Percentiles rank a stretch among this genome's conserved stretches.
phyloP scores from a whole-genome alignment of 2,113 vertebrate species.

The Xenopus laevis region DNA sequence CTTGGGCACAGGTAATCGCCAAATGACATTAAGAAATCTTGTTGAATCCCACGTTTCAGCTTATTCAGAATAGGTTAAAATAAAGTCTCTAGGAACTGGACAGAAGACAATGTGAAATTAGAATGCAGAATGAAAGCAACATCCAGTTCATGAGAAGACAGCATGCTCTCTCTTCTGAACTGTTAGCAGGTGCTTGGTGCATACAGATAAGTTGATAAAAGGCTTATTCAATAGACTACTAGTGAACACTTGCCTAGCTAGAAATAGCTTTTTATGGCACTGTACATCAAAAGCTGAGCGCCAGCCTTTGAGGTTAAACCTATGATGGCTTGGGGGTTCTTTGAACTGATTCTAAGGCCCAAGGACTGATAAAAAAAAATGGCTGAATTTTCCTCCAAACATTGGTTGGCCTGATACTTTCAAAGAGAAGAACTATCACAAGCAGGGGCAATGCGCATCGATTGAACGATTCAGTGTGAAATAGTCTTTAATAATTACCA shows the following conservation, averaged over 20 bases:
- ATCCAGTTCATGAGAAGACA: conserved; percentile 56
- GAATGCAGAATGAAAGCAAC: conserved; percentile 66
- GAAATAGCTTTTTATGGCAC: conserved; percentile 71
- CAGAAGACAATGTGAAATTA: conserved; percentile 64
- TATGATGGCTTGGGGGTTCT: conserved; percentile 69
- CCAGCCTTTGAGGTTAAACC: conserved; percentile 75
- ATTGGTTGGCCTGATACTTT: conserved; percentile 66
- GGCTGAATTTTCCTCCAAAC: conserved; percentile 61
- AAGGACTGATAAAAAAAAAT: conserved; percentile 57
- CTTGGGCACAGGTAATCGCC: too few species aligned
- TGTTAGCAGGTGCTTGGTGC: conserved; percentile 59
- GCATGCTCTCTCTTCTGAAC: conserved; percentile 59
- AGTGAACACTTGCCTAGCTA: conserved; percentile 67
- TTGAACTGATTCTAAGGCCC: conserved; percentile 68
- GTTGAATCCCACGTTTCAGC: too few species aligned
- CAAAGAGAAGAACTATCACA: conserved; percentile 64
- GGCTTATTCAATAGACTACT: conserved; percentile 63
- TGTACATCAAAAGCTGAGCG: conserved; percentile 72
- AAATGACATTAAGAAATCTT: conserved; percentile 1
- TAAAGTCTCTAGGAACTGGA: conserved; percentile 48
- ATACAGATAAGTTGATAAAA: conserved; percentile 74
- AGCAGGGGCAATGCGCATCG: conserved; percentile 65
- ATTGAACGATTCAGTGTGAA: conserved; percentile 73
- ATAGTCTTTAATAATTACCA: conserved; percentile 75
- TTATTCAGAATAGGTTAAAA: conserved; percentile 50